Percentiles rank a stretch among this genome's conserved stretches.
These are phyloP conservation scores for Drosophila arawakana DNA, from an alignment of 1,140 invertebrate genomes.

Conservation along the genomic window DNA sequence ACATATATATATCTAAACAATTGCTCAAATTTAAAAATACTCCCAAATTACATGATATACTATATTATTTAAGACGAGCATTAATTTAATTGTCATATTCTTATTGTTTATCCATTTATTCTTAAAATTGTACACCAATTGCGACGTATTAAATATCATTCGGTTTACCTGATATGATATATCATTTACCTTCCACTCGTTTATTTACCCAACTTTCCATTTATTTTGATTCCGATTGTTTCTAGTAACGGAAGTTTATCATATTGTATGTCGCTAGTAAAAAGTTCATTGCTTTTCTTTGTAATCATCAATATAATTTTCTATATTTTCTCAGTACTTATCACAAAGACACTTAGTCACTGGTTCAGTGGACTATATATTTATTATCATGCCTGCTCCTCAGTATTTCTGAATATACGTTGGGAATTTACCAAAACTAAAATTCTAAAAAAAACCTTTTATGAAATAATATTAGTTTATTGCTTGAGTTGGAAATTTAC, in stretches of 20 bases:
- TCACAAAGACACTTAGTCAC: slow-evolving; percentile 24
- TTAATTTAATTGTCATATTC: not conserved
- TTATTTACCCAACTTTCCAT: not conserved
- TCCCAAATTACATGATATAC: not conserved
- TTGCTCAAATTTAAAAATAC: no score
- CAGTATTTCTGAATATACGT: not conserved
- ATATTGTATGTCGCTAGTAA: not conserved
- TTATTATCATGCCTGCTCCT: not conserved
- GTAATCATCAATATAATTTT: not conserved
- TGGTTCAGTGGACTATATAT: slow-evolving; percentile 13
- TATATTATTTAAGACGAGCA: slow-evolving; percentile 1
- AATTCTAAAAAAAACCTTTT: slow-evolving; percentile 10
- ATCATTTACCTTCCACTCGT: not conserved
- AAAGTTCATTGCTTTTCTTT: not conserved
- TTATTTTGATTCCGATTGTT: not conserved
- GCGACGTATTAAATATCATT: slow-evolving; percentile 16
- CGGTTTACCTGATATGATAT: slow-evolving; percentile 6
- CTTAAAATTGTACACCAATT: not conserved
- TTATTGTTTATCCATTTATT: not conserved
- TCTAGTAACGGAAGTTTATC: not conserved
- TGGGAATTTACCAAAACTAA: slow-evolving; percentile 10
- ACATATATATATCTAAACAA: no score
- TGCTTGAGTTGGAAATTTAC: slow-evolving; percentile 12
- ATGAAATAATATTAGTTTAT: slow-evolving; percentile 2
- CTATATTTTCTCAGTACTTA: slow-evolving; percentile 3